phyloP scores from a whole-genome alignment of 1,140 invertebrate species.

The Drosophila pectinifera region DNA sequence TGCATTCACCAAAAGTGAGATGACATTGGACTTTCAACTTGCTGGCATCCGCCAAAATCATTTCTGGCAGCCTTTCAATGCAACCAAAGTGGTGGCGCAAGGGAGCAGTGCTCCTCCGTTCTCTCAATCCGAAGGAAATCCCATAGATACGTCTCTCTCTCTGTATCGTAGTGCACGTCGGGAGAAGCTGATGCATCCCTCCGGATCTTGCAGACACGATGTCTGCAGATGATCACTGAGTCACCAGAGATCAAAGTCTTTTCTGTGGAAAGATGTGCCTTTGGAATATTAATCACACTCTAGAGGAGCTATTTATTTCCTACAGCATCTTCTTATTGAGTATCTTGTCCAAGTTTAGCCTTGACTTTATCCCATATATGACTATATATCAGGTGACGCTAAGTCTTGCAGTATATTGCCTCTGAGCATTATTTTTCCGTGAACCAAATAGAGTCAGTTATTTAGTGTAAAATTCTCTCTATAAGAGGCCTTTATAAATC shows the following conservation, averaged over 20 bases:
- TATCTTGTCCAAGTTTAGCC: too few species aligned
- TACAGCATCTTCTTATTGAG: too few species aligned
- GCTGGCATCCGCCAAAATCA: constrained; percentile 38
- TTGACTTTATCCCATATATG: too few species aligned
- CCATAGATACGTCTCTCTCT: neutral
- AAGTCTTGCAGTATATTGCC: too few species aligned
- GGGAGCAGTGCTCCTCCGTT: constrained; percentile 10
- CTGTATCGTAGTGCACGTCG: constrained; percentile 7
- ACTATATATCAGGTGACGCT: too few species aligned
- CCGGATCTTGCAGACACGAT: constrained; percentile 47
- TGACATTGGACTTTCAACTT: constrained; percentile 76
- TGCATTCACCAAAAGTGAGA: constrained; percentile 25
- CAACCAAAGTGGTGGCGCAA: constrained; percentile 32
- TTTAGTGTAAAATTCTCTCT: too few species aligned
- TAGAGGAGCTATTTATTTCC: too few species aligned
- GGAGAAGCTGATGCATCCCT: constrained; percentile 33
- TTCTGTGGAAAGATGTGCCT: neutral
- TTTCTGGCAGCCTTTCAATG: constrained; percentile 74
- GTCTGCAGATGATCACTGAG: constrained; percentile 61
- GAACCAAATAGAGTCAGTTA: too few species aligned
- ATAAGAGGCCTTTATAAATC: too few species aligned
- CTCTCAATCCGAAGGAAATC: constrained; percentile 1
- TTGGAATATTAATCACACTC: neutral
- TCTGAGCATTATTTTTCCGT: too few species aligned
- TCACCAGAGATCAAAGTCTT: constrained; percentile 7